These are phyloP conservation scores for Pterobdella sp. DNA, from an alignment of 2,888 invertebrate genomes.

Conservation along the genomic window DNA sequence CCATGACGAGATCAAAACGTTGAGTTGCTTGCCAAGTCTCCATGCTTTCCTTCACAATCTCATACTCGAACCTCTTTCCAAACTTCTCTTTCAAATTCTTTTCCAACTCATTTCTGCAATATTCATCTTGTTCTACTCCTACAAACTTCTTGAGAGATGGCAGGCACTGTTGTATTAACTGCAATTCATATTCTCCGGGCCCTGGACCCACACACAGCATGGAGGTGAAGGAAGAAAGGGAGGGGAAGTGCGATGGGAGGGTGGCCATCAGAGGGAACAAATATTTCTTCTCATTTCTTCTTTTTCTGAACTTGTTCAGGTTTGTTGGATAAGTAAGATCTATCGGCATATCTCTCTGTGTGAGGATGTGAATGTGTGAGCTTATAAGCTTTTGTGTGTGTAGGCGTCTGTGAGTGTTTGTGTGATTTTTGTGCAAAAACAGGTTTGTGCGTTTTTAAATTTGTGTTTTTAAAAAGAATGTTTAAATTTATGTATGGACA, in stretches of 20 bases:
- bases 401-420: neutral
- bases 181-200: neutral
- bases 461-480: too few relatives aligned
- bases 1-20: neutral
- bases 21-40: neutral
- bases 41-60: neutral
- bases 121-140: neutral
- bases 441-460: neutral
- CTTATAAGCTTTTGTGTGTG: neutral
- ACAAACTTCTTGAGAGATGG: neutral
- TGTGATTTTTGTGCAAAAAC: neutral
- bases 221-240: neutral
- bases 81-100: neutral
- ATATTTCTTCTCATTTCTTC: neutral
- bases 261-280: neutral
- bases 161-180: neutral
- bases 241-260: neutral
- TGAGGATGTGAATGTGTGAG: neutral
- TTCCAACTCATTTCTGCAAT: neutral
- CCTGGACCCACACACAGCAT: constrained; percentile 3
- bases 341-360: neutral
- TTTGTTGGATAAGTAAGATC: neutral
- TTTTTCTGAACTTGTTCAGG: neutral
- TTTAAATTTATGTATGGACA: too few relatives aligned
- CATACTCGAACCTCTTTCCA: neutral